These are phyloP conservation scores for Luperina nickerlii DNA, from an alignment of 2,888 invertebrate species.

Conservation along the genomic window DNA sequence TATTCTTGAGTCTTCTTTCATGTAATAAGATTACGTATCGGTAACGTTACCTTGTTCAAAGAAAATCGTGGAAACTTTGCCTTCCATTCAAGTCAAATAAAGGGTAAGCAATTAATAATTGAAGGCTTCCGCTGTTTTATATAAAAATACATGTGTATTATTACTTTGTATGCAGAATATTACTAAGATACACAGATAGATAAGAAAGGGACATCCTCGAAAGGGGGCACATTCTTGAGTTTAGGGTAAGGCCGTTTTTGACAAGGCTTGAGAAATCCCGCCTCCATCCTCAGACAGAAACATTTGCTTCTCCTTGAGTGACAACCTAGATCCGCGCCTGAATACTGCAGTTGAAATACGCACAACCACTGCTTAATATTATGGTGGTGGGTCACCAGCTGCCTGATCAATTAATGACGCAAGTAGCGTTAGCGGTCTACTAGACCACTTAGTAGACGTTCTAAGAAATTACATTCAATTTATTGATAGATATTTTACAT, in stretches of 20 bases:
- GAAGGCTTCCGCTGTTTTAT: neutral
- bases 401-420: neutral
- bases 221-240: too few relatives aligned
- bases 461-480: conserved; percentile 9
- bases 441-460: neutral
- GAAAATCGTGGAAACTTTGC: conserved; percentile 14
- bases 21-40: conserved; percentile 42
- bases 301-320: too few relatives aligned
- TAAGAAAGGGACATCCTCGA: too few relatives aligned
- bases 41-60: conserved; percentile 21
- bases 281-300: too few relatives aligned
- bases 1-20: conserved; percentile 35
- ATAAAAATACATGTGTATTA: too few relatives aligned
- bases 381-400: neutral
- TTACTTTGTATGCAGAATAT: too few relatives aligned
- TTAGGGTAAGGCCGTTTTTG: too few relatives aligned
- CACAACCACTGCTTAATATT: neutral
- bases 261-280: too few relatives aligned
- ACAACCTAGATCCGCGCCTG: too few relatives aligned
- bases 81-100: conserved; percentile 7
- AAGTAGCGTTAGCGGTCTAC: neutral
- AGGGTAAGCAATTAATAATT: conserved; percentile 17
- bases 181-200: too few relatives aligned
- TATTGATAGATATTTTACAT: neutral
- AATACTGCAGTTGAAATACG: neutral